phyloP scores from a whole-genome alignment of 2,113 vertebrate species.

The Microtus ochrogaster region DNA sequence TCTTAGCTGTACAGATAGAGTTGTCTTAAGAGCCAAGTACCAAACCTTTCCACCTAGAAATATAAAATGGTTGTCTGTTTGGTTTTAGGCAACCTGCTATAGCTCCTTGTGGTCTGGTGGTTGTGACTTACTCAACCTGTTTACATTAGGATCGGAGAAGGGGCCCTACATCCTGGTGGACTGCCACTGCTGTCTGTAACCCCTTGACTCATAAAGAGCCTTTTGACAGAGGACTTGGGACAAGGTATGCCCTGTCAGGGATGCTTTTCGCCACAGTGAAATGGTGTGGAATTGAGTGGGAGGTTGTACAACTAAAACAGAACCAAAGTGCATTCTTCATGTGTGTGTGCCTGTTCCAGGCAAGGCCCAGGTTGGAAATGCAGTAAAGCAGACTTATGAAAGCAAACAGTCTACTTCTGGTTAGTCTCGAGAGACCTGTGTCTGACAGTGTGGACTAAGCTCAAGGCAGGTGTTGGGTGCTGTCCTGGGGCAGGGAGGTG shows the following conservation, averaged over 20 bases:
- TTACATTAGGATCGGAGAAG: constrained; percentile 37
- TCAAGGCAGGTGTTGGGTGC: background rate
- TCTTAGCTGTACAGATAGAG: constrained; percentile 50
- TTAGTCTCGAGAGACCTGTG: background rate
- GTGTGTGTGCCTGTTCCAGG: constrained; percentile 36
- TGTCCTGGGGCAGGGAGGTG: background rate
- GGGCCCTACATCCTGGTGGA: background rate
- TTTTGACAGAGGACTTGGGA: constrained; percentile 52
- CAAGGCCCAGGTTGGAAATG: constrained; percentile 53
- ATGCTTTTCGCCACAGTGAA: constrained; percentile 44
- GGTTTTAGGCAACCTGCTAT: constrained; percentile 44
- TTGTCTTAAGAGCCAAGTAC: constrained; percentile 26
- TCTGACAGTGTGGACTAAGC: background rate
- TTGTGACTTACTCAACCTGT: constrained; percentile 40
- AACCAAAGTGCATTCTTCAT: constrained; percentile 67
- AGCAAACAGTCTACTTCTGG: constrained; percentile 40
- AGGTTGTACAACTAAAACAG: constrained; percentile 46
- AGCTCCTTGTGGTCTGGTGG: constrained; percentile 10
- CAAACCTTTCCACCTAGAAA: constrained; percentile 8
- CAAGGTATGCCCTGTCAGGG: constrained; percentile 23
- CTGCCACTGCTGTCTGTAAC: constrained; percentile 9
- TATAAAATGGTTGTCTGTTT: constrained; percentile 35
- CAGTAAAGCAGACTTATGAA: constrained; percentile 68
- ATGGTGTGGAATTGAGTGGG: constrained; percentile 39
- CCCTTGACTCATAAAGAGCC: background rate